phyloP scores from a whole-genome alignment of 2,888 invertebrate genomes.

The Cacoxenus indagator region DNA sequence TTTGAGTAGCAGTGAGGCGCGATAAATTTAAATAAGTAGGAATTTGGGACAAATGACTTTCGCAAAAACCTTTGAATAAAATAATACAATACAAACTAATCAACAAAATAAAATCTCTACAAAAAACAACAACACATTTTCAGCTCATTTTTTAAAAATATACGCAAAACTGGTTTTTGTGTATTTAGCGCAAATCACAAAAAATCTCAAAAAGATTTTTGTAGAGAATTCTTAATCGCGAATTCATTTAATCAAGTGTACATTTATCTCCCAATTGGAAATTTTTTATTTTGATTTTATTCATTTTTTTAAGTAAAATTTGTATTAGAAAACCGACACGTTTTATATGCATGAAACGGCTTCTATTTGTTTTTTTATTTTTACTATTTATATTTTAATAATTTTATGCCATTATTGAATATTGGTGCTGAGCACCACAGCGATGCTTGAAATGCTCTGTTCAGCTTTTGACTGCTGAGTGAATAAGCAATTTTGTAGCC shows the following conservation, averaged over 20 bases:
- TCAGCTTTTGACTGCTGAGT: neutral
- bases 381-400: neutral
- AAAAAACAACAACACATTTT: neutral
- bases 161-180: slow-evolving; percentile 1
- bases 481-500: neutral
- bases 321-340: too few species aligned
- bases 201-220: neutral
- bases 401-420: neutral
- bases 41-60: neutral
- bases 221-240: slow-evolving; percentile 1
- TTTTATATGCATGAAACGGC: neutral
- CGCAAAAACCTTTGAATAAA: neutral
- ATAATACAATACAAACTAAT: neutral
- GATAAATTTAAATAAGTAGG: neutral
- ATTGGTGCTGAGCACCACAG: neutral
- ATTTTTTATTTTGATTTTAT: neutral
- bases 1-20: neutral
- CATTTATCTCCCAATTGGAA: slow-evolving; percentile 4
- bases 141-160: neutral
- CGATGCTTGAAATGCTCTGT: neutral
- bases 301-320: neutral
- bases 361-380: neutral
- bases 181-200: slow-evolving; percentile 12
- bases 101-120: neutral
- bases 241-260: slow-evolving; percentile 7